A percentile compares a stretch with the other conserved stretches of the same genome.
These are phyloP conservation scores for Parazoanthus darwini DNA, from an alignment of 92 coral and sea anemone species.

Conservation along the genomic window DNA sequence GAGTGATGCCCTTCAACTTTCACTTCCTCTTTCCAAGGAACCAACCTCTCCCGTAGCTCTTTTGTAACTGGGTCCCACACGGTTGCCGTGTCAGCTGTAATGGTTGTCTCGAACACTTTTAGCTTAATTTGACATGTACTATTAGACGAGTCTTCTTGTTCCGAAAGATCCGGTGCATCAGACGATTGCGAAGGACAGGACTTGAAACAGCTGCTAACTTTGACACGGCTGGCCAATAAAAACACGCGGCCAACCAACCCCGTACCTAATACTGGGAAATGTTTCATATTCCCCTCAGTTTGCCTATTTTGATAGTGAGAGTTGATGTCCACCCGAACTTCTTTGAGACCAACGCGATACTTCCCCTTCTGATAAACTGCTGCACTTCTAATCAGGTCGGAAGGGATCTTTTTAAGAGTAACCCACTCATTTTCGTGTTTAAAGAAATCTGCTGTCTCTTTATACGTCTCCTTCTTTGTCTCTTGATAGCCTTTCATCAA, in stretches of 20 bases:
- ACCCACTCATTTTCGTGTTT: slow-evolving; percentile 19
- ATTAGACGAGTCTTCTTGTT: background rate
- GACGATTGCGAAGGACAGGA: background rate
- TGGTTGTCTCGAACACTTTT: background rate
- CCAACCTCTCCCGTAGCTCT: background rate
- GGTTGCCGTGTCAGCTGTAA: background rate
- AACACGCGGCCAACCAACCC: background rate
- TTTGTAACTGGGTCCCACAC: background rate
- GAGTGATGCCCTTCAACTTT: background rate
- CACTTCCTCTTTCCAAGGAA: slow-evolving; percentile 6
- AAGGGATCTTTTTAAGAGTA: background rate
- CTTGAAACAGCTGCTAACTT: background rate
- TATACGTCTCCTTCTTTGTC: background rate
- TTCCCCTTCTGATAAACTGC: background rate
- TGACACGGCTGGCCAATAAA: background rate
- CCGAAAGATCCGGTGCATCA: background rate
- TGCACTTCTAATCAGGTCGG: background rate
- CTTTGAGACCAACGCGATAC: background rate
- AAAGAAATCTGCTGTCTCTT: slow-evolving; percentile 1
- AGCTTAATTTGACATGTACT: background rate
- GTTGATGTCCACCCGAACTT: background rate
- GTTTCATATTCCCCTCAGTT: background rate
- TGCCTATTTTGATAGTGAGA: background rate
- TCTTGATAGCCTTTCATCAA: slow-evolving; percentile 7
- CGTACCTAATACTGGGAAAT: background rate